Percentiles rank a stretch among this genome's conserved stretches.
Evolutionary conservation across 2,797 vertebrate genomes (phyloP).

Genomic region (Acridotheres tristis): DNA sequence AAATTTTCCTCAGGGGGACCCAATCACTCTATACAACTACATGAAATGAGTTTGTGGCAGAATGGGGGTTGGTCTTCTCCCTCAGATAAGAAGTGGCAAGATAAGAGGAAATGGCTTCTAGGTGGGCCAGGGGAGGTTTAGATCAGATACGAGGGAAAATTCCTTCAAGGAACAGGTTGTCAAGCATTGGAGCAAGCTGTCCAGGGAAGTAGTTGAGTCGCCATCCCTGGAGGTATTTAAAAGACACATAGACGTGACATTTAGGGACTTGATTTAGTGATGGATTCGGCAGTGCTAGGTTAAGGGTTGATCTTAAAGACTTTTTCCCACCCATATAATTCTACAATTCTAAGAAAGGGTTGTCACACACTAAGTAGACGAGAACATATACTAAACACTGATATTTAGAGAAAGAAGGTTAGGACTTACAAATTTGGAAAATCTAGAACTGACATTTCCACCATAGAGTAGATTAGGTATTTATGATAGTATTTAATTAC

Average conservation of each 20-base stretch:
- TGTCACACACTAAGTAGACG: background rate
- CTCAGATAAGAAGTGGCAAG: background rate
- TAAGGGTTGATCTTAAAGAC: background rate
- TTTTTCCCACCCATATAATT: background rate
- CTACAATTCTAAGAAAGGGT: background rate
- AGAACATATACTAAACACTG: background rate
- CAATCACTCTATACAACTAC: background rate
- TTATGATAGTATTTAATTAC: background rate
- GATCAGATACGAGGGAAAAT: background rate
- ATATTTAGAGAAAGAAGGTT: background rate
- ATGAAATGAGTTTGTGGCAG: background rate
- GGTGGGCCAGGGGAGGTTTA: background rate
- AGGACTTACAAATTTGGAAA: background rate
- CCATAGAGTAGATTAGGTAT: background rate
- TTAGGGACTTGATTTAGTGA: background rate
- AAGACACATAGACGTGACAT: rapidly evolving
- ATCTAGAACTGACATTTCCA: background rate
- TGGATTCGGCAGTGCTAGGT: background rate
- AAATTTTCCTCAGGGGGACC: background rate
- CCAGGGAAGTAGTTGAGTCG: background rate
- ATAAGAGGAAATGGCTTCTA: background rate
- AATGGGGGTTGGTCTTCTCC: rapidly evolving
- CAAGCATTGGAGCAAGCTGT: background rate
- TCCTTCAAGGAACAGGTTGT: background rate
- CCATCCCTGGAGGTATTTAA: background rate